Percentiles rank a stretch among this genome's conserved stretches.
Evolutionary conservation across 2,888 invertebrate species (phyloP).

Genomic region (Mongoloraphidia duomilia): DNA sequence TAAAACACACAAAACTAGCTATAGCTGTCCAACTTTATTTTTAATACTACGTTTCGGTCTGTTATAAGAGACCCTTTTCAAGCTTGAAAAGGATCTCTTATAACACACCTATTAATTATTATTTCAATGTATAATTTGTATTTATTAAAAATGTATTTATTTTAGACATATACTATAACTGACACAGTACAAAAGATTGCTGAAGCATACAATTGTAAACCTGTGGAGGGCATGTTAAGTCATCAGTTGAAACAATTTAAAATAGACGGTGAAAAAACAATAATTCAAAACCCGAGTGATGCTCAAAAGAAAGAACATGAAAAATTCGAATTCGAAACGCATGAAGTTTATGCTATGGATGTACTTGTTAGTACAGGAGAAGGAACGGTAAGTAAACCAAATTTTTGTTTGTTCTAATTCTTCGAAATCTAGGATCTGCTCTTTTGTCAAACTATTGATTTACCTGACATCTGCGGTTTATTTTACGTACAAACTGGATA

Average conservation of each 20-base stretch:
- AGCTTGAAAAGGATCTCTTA: no score
- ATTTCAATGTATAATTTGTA: neutral
- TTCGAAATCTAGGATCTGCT: no score
- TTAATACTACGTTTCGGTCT: no score
- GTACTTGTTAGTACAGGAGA: slow-evolving; percentile 94
- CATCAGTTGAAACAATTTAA: slow-evolving; percentile 93
- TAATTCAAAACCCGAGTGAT: slow-evolving; percentile 94
- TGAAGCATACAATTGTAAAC: slow-evolving; percentile 89
- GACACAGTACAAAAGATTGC: slow-evolving; percentile 87
- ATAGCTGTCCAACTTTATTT: no score
- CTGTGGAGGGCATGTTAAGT: slow-evolving; percentile 82
- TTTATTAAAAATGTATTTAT: slow-evolving; percentile 9
- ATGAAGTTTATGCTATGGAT: slow-evolving; percentile 98
- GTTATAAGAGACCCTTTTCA: no score
- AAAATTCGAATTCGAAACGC: slow-evolving; percentile 85
- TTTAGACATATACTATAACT: slow-evolving; percentile 77
- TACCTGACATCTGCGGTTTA: no score
- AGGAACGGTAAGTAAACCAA: slow-evolving; percentile 52
- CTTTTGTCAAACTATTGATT: no score
- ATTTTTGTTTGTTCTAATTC: no score
- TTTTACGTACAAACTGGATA: slow-evolving; percentile 4
- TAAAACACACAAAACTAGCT: no score
- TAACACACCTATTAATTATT: no score
- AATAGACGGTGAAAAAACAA: slow-evolving; percentile 96
- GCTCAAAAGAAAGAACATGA: slow-evolving; percentile 95